Percentiles rank a stretch among this genome's conserved stretches.
phyloP scores from a whole-genome alignment of 1,140 invertebrate species.

The Neodiprion virginianus region DNA sequence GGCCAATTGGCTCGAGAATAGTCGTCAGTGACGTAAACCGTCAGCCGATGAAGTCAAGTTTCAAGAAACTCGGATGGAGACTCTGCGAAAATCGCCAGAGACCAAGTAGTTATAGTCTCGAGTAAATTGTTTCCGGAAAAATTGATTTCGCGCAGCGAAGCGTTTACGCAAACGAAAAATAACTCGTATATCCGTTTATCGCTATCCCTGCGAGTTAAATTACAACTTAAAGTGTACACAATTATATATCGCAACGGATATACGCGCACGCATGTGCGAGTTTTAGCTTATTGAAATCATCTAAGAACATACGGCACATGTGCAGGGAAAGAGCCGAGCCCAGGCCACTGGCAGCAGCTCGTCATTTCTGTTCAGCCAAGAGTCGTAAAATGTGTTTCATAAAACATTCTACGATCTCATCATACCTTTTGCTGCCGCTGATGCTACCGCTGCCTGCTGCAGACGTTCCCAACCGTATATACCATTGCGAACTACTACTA shows the following conservation, averaged over 20 bases:
- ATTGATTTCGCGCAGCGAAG: too few relatives aligned
- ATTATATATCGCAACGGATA: not conserved
- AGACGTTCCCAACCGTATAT: not conserved
- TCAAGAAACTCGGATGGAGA: not conserved
- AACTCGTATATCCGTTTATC: not conserved
- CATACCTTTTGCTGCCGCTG: not conserved
- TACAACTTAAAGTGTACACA: not conserved
- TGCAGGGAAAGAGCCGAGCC: not conserved
- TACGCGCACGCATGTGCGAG: not conserved
- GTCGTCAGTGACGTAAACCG: not conserved
- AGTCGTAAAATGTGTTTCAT: slow-evolving; percentile 7
- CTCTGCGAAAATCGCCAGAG: too few relatives aligned
- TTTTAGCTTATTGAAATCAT: slow-evolving; percentile 3
- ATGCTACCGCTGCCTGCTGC: not conserved
- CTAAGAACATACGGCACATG: not conserved
- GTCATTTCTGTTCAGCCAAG: not conserved
- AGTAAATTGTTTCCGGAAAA: too few relatives aligned
- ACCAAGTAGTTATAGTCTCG: too few relatives aligned
- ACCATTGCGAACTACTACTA: not conserved
- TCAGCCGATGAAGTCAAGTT: not conserved
- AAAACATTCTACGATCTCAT: slow-evolving; percentile 7
- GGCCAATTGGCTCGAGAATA: not conserved
- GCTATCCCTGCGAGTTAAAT: not conserved
- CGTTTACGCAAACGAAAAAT: too few relatives aligned
- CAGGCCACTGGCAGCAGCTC: not conserved